These are phyloP conservation scores for Polypedilum vanderplanki DNA, from an alignment of 1,140 invertebrate genomes.

Conservation along the genomic window DNA sequence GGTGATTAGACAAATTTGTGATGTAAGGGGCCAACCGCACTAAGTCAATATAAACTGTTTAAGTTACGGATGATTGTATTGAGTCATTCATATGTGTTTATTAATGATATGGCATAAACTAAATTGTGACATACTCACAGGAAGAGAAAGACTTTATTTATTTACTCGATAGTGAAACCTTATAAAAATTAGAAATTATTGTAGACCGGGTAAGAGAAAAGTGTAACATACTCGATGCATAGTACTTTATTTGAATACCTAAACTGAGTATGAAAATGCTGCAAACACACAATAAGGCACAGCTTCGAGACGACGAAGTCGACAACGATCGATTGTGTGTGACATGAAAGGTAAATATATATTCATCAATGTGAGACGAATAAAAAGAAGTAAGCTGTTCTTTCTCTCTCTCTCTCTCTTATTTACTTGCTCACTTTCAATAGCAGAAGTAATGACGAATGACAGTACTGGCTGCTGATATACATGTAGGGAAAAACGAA, in stretches of 20 bases:
- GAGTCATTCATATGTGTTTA: background rate
- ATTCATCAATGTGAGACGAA: background rate
- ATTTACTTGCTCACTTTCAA: too few relatives aligned
- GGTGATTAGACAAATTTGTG: conserved; percentile 10
- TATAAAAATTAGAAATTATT: background rate
- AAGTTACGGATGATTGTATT: background rate
- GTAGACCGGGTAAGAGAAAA: background rate
- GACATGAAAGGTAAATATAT: conserved; percentile 6
- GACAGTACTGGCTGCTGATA: too few relatives aligned
- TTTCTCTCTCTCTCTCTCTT: too few relatives aligned
- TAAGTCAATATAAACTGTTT: conserved; percentile 5
- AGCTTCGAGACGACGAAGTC: background rate
- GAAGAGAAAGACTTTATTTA: background rate
- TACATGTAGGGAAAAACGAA: too few relatives aligned
- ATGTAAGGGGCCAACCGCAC: background rate
- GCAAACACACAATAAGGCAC: background rate
- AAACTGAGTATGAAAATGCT: background rate
- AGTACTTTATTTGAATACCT: background rate
- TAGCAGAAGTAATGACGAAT: too few relatives aligned
- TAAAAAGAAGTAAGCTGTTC: background rate
- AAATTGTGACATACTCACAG: background rate
- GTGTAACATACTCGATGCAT: background rate
- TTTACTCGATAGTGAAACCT: background rate
- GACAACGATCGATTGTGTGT: background rate
- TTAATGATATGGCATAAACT: background rate